These are phyloP conservation scores for Dipodomys merriami DNA, from an alignment of 2,113 vertebrate genomes.

Conservation along the genomic window DNA sequence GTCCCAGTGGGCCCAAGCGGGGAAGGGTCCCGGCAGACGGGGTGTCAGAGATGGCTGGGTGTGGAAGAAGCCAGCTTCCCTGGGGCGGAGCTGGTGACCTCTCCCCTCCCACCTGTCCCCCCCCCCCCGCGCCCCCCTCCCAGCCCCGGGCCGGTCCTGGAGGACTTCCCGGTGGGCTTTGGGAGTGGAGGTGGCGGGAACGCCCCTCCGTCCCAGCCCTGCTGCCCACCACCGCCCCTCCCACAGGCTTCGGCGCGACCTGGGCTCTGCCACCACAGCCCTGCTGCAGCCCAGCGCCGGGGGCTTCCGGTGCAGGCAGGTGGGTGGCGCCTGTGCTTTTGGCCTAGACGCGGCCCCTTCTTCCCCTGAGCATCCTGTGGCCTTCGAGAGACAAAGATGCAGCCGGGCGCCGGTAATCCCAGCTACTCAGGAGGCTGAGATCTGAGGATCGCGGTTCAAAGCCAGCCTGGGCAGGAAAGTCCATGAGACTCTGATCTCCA, in stretches of 20 bases:
- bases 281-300: conserved; percentile 84
- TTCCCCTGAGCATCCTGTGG: not conserved
- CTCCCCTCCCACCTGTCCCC: not conserved
- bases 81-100: not conserved
- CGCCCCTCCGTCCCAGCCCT: too few relatives aligned
- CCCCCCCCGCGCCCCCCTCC: too few relatives aligned
- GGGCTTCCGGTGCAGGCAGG: conserved; percentile 89
- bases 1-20: not conserved
- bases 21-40: not conserved
- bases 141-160: too few relatives aligned
- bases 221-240: too few relatives aligned
- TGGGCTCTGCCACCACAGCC: conserved; percentile 84
- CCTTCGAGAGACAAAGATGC: not conserved
- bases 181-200: too few relatives aligned
- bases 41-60: not conserved
- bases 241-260: conserved; percentile 87
- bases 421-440: too few relatives aligned
- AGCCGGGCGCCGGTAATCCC: not conserved
- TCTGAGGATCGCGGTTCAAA: too few relatives aligned
- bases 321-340: conserved; percentile 68
- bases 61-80: not conserved
- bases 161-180: too few relatives aligned
- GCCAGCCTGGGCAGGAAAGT: too few relatives aligned
- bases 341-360: not conserved
- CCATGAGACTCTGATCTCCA: too few relatives aligned